These are phyloP conservation scores for Oreochromis mossambicus DNA, from an alignment of 2,797 vertebrate genomes.

Conservation along the genomic window DNA sequence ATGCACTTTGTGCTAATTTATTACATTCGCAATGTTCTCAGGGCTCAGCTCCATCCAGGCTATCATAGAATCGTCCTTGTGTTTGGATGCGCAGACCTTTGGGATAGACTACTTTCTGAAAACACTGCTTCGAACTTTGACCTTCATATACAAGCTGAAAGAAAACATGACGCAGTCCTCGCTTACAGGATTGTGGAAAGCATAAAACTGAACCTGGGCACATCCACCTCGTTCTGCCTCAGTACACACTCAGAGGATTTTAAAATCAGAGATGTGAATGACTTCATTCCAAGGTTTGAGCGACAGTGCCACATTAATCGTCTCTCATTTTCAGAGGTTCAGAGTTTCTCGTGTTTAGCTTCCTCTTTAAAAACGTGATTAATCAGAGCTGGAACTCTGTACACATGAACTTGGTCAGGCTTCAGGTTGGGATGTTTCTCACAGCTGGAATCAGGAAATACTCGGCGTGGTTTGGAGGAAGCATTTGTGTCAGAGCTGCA, in stretches of 20 bases:
- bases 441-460: neutral
- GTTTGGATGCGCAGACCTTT: neutral
- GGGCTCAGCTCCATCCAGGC: neutral
- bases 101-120: rapidly evolving
- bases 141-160: neutral
- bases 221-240: neutral
- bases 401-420: neutral
- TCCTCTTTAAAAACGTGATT: neutral
- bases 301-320: neutral
- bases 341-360: neutral
- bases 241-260: neutral
- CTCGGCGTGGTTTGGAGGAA: neutral
- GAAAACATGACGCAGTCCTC: neutral
- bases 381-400: rapidly evolving
- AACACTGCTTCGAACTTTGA: neutral
- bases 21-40: rapidly evolving
- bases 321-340: neutral
- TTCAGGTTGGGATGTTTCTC: neutral
- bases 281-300: neutral
- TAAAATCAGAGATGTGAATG: neutral
- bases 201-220: neutral
- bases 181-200: neutral
- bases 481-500: neutral
- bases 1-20: neutral
- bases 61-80: rapidly evolving